Conservation (phyloP, 2,888 invertebrate species). For the Ormia ochracea region DNA sequence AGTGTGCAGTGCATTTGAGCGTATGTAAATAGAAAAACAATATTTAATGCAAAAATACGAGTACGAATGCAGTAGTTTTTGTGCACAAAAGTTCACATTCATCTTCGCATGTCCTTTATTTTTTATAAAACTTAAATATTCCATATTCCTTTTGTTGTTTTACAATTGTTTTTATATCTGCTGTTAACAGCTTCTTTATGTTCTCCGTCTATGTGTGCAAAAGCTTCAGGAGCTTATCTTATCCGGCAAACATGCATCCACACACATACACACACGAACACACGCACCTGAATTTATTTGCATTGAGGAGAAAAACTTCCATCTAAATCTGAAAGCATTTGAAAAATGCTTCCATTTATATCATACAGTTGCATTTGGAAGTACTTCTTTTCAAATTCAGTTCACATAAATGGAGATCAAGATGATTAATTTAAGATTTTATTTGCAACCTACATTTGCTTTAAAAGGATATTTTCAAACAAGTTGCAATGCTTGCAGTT, state of each 20-base stretch:
- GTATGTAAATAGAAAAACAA: neutral
- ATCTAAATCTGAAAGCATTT: constrained; percentile 17
- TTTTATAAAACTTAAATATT: constrained; percentile 37
- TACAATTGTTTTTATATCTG: constrained; percentile 26
- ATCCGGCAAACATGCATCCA: neutral
- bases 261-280: neutral
- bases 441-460: constrained; percentile 14
- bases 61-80: neutral
- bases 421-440: neutral
- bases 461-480: neutral
- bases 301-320: neutral
- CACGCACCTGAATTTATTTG: neutral
- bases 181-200: constrained; percentile 13
- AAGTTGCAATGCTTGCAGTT: neutral
- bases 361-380: neutral
- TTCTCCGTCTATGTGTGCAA: neutral
- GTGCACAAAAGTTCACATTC: constrained; percentile 28
- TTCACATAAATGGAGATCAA: neutral
- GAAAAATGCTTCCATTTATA: constrained; percentile 1
- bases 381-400: neutral
- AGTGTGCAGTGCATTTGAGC: neutral
- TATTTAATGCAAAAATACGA: neutral
- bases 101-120: constrained; percentile 44
- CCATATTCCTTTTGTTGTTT: constrained; percentile 33
- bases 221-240: constrained; percentile 24